Evolutionary conservation across 2,888 invertebrate genomes (phyloP).

Genomic region (Ametastegia equiseti): DNA sequence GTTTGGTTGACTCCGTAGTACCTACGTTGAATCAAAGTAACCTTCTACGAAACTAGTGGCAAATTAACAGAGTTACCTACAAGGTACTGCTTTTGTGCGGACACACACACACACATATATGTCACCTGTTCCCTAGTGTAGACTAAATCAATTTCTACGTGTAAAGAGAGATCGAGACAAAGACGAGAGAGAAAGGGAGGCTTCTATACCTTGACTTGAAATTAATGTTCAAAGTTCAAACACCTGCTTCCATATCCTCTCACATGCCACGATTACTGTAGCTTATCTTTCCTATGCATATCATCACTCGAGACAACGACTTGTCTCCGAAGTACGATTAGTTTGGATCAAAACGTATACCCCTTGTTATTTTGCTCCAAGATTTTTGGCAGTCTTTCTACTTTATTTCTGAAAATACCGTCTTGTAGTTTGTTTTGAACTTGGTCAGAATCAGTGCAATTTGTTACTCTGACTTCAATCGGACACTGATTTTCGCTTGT

Average conservation of each 20-base stretch:
- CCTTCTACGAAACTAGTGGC: background rate
- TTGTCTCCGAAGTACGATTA: background rate
- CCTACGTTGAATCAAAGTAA: conserved; percentile 27
- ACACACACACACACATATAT: background rate
- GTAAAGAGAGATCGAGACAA: too few species aligned
- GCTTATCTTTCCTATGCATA: background rate
- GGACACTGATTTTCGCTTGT: too few species aligned
- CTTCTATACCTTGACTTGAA: background rate
- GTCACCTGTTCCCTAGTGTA: background rate
- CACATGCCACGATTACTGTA: background rate
- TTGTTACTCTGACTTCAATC: too few species aligned
- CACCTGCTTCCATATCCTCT: background rate
- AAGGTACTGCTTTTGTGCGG: background rate
- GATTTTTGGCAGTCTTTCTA: too few species aligned
- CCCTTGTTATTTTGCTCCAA: too few species aligned
- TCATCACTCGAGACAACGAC: background rate
- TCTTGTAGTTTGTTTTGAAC: too few species aligned
- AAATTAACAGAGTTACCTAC: background rate
- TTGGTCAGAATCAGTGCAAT: too few species aligned
- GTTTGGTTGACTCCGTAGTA: conserved; percentile 9
- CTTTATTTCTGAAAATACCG: too few species aligned
- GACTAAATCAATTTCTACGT: background rate
- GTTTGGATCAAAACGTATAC: background rate
- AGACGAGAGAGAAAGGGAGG: too few species aligned
- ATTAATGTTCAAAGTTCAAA: background rate